Evolutionary conservation across 2,113 vertebrate species (phyloP).

Genomic region (Tenebrosternarchus preto): DNA sequence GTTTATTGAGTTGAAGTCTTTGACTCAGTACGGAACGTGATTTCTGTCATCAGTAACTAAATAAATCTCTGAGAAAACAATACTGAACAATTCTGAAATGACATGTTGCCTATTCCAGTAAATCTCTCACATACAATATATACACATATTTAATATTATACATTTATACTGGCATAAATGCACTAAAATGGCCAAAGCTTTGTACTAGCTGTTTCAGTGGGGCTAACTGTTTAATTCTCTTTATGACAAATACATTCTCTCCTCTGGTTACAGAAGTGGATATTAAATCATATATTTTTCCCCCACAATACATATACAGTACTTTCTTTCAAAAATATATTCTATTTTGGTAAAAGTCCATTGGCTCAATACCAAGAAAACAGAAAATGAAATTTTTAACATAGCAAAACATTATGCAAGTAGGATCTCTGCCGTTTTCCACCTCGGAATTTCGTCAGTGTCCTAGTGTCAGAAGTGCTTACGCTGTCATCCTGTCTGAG

Average conservation of each 20-base stretch:
- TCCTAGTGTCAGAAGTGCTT: conserved; percentile 15
- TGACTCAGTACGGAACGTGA: conserved; percentile 58
- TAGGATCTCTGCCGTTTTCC: neutral
- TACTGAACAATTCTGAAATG: conserved; percentile 70
- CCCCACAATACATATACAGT: conserved; percentile 51
- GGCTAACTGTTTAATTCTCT: conserved; percentile 41
- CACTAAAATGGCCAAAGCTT: conserved; percentile 66
- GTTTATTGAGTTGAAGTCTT: conserved; percentile 72
- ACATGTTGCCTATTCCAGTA: conserved; percentile 60
- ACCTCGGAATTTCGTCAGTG: neutral
- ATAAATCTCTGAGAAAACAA: conserved; percentile 76
- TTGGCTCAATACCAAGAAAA: conserved; percentile 40
- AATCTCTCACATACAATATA: conserved; percentile 70
- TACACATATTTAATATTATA: conserved; percentile 68
- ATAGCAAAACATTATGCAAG: neutral
- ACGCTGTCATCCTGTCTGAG: neutral
- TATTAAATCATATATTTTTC: conserved; percentile 51
- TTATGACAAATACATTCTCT: conserved; percentile 68
- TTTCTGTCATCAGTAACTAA: conserved; percentile 71
- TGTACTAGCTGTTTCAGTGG: conserved; percentile 61
- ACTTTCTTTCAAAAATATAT: conserved; percentile 48
- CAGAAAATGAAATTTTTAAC: neutral
- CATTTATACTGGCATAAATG: conserved; percentile 66
- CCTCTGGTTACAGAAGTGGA: conserved; percentile 68
- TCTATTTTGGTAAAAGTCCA: conserved; percentile 38